Percentiles rank a stretch among this genome's conserved stretches.
These are phyloP conservation scores for Sphaerodactylus townsendi DNA, from an alignment of 2,113 vertebrate species.

Conservation along the genomic window DNA sequence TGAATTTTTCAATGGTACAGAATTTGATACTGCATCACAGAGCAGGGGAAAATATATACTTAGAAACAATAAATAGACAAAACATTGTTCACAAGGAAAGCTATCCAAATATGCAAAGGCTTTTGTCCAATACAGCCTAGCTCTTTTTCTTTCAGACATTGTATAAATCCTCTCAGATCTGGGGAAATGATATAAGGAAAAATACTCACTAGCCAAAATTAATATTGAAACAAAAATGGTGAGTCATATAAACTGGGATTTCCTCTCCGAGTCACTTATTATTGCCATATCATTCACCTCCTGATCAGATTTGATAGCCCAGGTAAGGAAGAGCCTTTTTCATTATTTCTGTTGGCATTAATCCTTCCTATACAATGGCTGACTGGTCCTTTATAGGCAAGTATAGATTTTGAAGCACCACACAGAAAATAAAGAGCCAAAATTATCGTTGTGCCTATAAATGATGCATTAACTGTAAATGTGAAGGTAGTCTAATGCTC, in stretches of 20 bases:
- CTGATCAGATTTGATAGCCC: conserved; percentile 60
- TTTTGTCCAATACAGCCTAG: conserved; percentile 30
- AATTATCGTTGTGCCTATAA: no score
- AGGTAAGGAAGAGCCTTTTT: conserved; percentile 7
- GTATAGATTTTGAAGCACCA: not conserved
- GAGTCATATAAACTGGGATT: conserved; percentile 80
- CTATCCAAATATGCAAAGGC: conserved; percentile 40
- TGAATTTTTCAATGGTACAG: not conserved
- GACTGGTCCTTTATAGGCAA: not conserved
- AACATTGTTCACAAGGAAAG: conserved; percentile 48
- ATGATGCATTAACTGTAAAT: not conserved
- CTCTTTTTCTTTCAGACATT: conserved; percentile 50
- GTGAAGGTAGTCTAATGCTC: not conserved
- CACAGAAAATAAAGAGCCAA: not conserved
- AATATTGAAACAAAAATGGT: conserved; percentile 85
- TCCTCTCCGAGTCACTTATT: conserved; percentile 67
- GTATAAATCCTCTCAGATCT: conserved; percentile 70
- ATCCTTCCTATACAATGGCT: not conserved
- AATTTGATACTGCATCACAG: conserved; percentile 25
- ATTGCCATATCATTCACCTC: conserved; percentile 52
- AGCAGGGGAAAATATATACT: not conserved
- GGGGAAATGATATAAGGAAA: conserved; percentile 79
- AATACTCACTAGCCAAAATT: conserved; percentile 76
- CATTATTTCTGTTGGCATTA: not conserved
- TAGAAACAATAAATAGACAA: conserved; percentile 54